phyloP scores from a whole-genome alignment of 2,113 vertebrate species.

The Hippoglossus stenolepis region DNA sequence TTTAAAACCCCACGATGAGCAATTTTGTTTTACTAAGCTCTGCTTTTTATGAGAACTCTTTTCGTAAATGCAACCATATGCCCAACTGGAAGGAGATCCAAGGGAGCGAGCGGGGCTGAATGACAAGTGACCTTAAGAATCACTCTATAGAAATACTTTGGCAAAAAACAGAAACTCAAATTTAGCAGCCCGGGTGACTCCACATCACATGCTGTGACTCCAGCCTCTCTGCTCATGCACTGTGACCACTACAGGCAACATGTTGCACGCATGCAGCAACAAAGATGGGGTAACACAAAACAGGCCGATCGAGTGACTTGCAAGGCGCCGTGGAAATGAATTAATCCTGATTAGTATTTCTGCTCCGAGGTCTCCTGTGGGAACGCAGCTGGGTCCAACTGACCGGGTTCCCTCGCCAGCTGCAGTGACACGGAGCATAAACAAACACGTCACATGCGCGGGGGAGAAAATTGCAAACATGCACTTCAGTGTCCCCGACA shows the following conservation, averaged over 20 bases:
- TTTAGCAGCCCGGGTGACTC: slow-evolving; percentile 46
- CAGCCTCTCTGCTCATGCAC: slow-evolving; percentile 26
- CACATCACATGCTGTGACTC: slow-evolving; percentile 48
- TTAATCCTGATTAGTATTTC: slow-evolving; percentile 64
- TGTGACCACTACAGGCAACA: slow-evolving; percentile 31
- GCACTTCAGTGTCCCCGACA: slow-evolving; percentile 36
- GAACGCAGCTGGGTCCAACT: slow-evolving; percentile 42
- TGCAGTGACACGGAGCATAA: slow-evolving; percentile 55
- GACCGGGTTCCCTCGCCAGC: slow-evolving; percentile 39
- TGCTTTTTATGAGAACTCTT: slow-evolving; percentile 70
- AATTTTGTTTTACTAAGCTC: slow-evolving; percentile 73
- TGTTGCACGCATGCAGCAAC: slow-evolving; percentile 38
- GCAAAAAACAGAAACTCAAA: slow-evolving; percentile 52
- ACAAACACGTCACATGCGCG: slow-evolving; percentile 51
- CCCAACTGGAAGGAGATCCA: slow-evolving; percentile 60
- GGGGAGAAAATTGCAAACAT: slow-evolving; percentile 60
- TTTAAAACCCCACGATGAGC: slow-evolving; percentile 69
- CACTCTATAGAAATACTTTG: slow-evolving; percentile 60
- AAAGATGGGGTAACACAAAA: slow-evolving; percentile 52
- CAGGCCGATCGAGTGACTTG: slow-evolving; percentile 54
- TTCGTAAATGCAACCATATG: slow-evolving; percentile 80
- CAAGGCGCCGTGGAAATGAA: slow-evolving; percentile 51
- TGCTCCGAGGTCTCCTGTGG: slow-evolving; percentile 36
- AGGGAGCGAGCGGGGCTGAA: slow-evolving; percentile 54
- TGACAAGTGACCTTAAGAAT: slow-evolving; percentile 75